Base-by-base conservation (phyloP, 2,113 vertebrate genomes). In the Cathartes aura region DNA sequence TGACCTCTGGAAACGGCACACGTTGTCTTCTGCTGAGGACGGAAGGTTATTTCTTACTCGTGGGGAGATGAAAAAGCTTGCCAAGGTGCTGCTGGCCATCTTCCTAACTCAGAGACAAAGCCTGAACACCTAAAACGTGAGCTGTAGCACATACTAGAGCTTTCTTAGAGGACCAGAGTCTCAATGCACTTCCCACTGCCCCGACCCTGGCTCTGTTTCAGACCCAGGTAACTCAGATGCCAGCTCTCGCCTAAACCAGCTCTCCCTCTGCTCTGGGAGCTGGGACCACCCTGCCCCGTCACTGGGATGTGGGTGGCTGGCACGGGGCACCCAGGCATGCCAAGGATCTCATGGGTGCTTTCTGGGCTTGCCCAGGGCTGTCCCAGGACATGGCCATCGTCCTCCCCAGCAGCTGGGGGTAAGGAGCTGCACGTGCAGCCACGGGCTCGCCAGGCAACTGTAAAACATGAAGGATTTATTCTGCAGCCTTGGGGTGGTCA, bases 341-440 rank as follows among this genome's bases (percentile, higher is more conserved):
- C 32, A 12, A 50, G 13, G 27, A 30, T 12, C 1, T 0, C 0
- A 2, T 9, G 32, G 9, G 16, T 17, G 10, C 29, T 78, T 45
- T 5, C n/a, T 50, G 40, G n/a, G 14, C 32, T 93, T 63, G 34
- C 29, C 43, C 63, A 18, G n/a, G 30, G 36, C 12, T 52, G 18
- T 48, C 23, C 32, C 9, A 30, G 64, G 59, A 55, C 0, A 1
- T 15, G 58, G 9, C 15, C 50, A 4, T 23, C 3, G 1, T 45
- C 27, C 36, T 52, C 14, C 38, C 50, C 5, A 12, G 63, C 22
- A 50, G 36, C 22, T 21, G 26, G 7, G 13, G 12, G 3, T 2
- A 5, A 47, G 68, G 55, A 71, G 32, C 19, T 67, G 27, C 12
- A 19, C 1, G 0, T 12, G 14, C 23, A 53, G 9, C 36, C 32